These are phyloP conservation scores for Pocillopora damicornis DNA, from an alignment of 64 coral and sea anemone species.

Conservation along the genomic window DNA sequence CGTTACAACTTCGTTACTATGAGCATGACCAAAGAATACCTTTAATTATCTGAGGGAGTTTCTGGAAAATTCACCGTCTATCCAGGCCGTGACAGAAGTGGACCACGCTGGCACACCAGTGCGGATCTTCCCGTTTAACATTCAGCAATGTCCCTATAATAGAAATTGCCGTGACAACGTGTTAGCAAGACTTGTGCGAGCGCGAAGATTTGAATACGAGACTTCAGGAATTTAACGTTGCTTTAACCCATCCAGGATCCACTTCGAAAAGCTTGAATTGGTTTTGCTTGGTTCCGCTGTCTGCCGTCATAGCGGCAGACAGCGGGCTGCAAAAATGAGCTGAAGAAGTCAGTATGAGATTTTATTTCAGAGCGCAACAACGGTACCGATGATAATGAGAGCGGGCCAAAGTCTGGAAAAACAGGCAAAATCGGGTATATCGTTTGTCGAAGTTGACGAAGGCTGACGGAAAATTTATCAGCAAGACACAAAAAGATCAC, in stretches of 20 bases:
- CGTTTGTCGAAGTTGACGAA: no score
- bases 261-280: neutral
- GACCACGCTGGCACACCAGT: neutral
- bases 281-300: no score
- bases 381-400: no score
- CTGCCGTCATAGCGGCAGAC: no score
- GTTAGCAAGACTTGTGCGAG: neutral
- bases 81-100: neutral
- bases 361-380: no score
- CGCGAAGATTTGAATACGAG: neutral
- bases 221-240: neutral
- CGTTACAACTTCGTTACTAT: neutral
- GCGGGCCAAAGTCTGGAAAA: no score
- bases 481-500: no score
- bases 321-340: no score
- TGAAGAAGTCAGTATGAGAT: no score
- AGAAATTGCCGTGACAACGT: neutral
- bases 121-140: neutral
- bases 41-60: slow-evolving; percentile 10
- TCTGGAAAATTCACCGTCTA: slow-evolving; percentile 1
- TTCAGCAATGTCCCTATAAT: neutral
- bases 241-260: neutral
- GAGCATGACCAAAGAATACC: neutral
- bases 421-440: no score
- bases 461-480: no score